These are phyloP conservation scores for Antennarius maculatus DNA, from an alignment of 2,797 vertebrate genomes.

Conservation along the genomic window DNA sequence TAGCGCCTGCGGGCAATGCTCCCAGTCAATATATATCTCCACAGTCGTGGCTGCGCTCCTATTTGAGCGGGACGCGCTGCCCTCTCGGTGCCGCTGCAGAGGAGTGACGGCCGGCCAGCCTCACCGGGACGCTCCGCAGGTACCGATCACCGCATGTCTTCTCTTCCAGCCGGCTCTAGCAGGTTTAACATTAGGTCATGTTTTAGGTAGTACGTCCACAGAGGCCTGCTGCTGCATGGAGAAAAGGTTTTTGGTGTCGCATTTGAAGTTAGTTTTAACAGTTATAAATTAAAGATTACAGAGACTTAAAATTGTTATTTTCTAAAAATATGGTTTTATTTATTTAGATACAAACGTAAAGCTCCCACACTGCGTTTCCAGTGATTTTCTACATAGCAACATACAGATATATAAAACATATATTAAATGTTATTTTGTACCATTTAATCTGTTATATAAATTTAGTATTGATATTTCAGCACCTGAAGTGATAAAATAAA, in stretches of 20 bases:
- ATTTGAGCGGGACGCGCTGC: conserved; percentile 73
- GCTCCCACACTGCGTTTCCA: no score
- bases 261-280: no score
- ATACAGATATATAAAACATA: no score
- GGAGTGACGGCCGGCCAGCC: conserved; percentile 64
- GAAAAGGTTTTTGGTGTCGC: background rate
- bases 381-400: no score
- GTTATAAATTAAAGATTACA: no score
- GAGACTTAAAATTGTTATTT: no score
- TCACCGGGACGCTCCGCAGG: conserved; percentile 68
- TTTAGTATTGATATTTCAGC: background rate
- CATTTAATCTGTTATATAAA: background rate
- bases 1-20: conserved; percentile 89
- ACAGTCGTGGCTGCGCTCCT: conserved; percentile 75
- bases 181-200: background rate
- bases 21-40: conserved; percentile 93
- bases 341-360: background rate
- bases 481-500: background rate
- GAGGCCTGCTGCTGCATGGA: conserved; percentile 24
- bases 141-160: conserved; percentile 49
- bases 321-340: background rate
- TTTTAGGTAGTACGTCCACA: background rate
- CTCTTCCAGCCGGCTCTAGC: conserved; percentile 19
- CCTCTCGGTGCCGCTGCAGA: conserved; percentile 64
- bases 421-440: background rate